phyloP scores from a whole-genome alignment of 2,113 vertebrate genomes.

The Leptosomus discolor region DNA sequence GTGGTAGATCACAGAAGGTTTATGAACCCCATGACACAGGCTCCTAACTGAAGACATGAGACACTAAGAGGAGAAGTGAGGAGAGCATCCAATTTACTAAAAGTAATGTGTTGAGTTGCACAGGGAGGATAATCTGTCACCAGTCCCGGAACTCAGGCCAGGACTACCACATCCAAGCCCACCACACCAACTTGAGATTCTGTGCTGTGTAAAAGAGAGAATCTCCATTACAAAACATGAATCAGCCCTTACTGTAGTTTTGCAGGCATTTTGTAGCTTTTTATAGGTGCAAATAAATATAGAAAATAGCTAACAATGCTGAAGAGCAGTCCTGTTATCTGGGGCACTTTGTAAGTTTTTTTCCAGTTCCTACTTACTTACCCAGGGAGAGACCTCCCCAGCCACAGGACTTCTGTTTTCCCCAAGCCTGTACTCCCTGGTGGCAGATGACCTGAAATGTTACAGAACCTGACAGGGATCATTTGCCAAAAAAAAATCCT shows the following conservation, averaged over 20 bases:
- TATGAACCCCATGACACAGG: neutral
- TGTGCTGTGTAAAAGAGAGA: neutral
- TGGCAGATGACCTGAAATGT: neutral
- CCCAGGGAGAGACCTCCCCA: neutral
- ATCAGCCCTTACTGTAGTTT: neutral
- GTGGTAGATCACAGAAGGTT: neutral
- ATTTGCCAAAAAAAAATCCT: neutral
- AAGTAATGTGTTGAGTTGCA: neutral
- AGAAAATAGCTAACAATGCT: neutral
- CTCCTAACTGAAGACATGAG: neutral
- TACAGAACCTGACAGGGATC: neutral
- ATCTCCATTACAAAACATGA: neutral
- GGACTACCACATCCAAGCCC: fast-evolving
- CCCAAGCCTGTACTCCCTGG: neutral
- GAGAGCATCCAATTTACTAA: too few species aligned
- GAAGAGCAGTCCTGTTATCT: neutral
- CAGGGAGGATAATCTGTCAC: neutral
- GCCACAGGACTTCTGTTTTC: neutral
- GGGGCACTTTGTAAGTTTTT: neutral
- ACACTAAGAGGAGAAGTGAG: neutral
- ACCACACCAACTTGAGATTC: fast-evolving
- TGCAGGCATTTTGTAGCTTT: neutral
- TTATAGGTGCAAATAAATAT: neutral
- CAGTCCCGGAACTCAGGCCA: neutral
- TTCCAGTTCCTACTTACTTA: neutral